Conservation (phyloP, 2,113 vertebrate species). For the Opisthocomus hoazin region DNA sequence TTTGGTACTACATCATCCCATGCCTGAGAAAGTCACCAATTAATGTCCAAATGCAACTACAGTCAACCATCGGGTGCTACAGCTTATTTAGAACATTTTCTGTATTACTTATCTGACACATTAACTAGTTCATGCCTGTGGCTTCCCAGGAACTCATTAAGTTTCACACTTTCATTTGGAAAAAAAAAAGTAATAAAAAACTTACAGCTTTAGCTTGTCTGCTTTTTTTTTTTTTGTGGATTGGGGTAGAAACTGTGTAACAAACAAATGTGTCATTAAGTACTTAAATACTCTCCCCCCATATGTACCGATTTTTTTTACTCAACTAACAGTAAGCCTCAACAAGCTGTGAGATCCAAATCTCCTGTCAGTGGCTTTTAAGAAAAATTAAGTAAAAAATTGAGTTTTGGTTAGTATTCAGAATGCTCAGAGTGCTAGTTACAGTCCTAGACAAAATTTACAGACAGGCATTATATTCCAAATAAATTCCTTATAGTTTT, state of each 20-base stretch:
- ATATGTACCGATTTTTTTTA: not conserved
- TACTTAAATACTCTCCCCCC: not conserved
- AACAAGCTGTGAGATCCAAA: not conserved
- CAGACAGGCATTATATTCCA: not conserved
- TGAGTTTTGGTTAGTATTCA: not conserved
- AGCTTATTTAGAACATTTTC: not conserved
- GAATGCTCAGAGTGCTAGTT: not conserved
- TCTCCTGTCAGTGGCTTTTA: not conserved
- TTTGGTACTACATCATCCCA: conserved; percentile 96
- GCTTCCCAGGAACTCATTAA: not conserved
- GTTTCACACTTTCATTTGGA: not conserved
- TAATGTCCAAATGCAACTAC: not conserved
- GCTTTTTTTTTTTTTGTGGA: not conserved
- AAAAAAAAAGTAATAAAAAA: not conserved
- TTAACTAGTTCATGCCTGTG: not conserved
- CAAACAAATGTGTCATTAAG: not conserved
- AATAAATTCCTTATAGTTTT: not conserved
- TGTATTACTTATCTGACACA: not conserved
- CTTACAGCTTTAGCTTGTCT: not conserved
- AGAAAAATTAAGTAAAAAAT: not conserved
- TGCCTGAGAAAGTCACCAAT: conserved; percentile 67
- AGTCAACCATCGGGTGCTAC: not conserved
- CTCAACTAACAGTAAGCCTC: not conserved
- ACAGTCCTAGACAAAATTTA: not conserved
- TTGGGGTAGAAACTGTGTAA: not conserved